Conservation (phyloP, 2,113 vertebrate species). For the Tyrannus savana region DNA sequence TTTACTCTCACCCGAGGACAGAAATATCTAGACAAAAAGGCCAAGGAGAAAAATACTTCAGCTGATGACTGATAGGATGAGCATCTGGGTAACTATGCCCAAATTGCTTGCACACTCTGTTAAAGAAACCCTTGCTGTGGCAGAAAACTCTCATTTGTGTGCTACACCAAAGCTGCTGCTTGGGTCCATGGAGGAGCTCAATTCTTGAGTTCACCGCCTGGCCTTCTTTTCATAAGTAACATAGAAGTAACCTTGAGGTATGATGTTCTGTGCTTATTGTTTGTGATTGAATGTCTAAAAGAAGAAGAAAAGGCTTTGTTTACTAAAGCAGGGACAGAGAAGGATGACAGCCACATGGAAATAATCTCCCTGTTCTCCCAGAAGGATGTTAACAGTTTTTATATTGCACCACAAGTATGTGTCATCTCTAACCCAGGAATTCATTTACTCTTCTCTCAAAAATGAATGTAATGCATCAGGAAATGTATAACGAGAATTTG, state of each 20-base stretch:
- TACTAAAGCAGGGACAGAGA: neutral
- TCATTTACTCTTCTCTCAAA: slow-evolving; percentile 12
- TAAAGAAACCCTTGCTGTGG: neutral
- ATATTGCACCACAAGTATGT: neutral
- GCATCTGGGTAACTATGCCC: neutral
- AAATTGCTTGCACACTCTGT: neutral
- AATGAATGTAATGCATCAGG: neutral
- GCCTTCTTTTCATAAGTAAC: neutral
- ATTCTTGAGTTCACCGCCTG: neutral
- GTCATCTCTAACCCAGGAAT: neutral
- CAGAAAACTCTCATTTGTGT: neutral
- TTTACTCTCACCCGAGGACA: neutral
- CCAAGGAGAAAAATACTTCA: neutral
- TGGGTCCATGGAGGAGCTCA: neutral
- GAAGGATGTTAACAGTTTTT: slow-evolving; percentile 2
- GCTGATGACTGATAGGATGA: neutral
- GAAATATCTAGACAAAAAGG: neutral
- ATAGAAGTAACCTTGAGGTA: neutral
- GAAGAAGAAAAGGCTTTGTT: neutral
- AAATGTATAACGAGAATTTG: slow-evolving; percentile 1
- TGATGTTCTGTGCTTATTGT: neutral
- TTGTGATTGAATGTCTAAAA: neutral
- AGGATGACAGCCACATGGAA: neutral
- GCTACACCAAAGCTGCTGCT: neutral
- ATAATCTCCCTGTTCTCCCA: neutral